Evolutionary conservation across 1,140 invertebrate genomes (phyloP).

Genomic region (Papilio polyxenes): DNA sequence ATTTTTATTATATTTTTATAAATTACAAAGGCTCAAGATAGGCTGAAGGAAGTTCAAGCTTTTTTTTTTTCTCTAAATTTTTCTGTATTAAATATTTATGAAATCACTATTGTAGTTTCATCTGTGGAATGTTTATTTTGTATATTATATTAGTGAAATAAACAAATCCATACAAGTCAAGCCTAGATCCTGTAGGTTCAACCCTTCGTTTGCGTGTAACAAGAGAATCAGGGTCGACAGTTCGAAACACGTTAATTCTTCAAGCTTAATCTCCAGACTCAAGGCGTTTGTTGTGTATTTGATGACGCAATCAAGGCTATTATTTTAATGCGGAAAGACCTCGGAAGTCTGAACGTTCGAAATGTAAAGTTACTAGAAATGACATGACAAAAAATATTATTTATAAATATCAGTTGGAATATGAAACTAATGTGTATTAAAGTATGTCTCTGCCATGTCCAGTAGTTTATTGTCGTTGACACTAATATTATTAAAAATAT

Average conservation of each 20-base stretch:
- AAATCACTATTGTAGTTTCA: slow-evolving; percentile 44
- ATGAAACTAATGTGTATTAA: too few relatives aligned
- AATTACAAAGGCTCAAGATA: neutral
- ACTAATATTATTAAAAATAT: too few relatives aligned
- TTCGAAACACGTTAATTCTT: slow-evolving; percentile 58
- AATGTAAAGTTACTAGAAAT: slow-evolving; percentile 46
- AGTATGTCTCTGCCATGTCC: too few relatives aligned
- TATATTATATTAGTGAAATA: neutral
- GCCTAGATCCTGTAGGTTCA: slow-evolving; percentile 9
- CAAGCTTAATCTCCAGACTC: slow-evolving; percentile 59
- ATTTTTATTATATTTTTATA: slow-evolving; percentile 54
- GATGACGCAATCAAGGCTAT: slow-evolving; percentile 66
- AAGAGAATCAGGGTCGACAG: slow-evolving; percentile 38
- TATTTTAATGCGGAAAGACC: slow-evolving; percentile 61
- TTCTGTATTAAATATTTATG: too few relatives aligned
- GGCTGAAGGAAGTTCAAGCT: too few relatives aligned
- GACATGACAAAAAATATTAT: slow-evolving; percentile 12
- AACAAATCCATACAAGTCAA: slow-evolving; percentile 9
- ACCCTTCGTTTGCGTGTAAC: slow-evolving; percentile 29
- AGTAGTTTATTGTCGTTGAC: too few relatives aligned
- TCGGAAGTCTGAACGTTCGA: slow-evolving; percentile 41
- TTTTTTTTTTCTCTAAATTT: too few relatives aligned
- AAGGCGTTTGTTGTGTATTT: slow-evolving; percentile 59
- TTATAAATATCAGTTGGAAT: too few relatives aligned
- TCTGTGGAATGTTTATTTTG: neutral